Percentiles rank a stretch among this genome's conserved stretches.
These are phyloP conservation scores for Holothuria glaberrima DNA, from an alignment of 35 echinoderm and acorn worm species.

Conservation along the genomic window DNA sequence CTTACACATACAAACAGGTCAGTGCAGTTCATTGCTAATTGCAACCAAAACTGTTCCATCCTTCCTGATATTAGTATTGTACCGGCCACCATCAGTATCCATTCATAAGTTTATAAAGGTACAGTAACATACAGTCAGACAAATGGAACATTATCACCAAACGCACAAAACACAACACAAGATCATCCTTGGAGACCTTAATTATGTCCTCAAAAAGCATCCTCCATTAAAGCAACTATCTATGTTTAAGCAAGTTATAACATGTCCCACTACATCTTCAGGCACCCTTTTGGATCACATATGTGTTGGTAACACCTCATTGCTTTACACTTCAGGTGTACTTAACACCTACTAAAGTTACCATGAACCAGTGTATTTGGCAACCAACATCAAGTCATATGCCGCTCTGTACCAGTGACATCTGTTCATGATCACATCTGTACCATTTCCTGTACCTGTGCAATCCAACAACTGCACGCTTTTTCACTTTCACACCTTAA, in stretches of 20 bases:
- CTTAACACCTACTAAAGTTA: slow-evolving; percentile 1
- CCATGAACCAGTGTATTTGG: slow-evolving; percentile 28
- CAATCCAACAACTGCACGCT: too few relatives aligned
- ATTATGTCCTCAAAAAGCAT: background rate
- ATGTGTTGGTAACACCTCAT: background rate
- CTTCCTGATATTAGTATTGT: slow-evolving; percentile 12
- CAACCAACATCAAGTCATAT: background rate
- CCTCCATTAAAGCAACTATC: background rate
- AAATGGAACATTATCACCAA: slow-evolving; percentile 10
- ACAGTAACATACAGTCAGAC: background rate
- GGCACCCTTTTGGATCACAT: slow-evolving; percentile 4
- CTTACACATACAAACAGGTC: slow-evolving; percentile 5
- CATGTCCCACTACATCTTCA: background rate
- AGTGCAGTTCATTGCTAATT: slow-evolving; percentile 14
- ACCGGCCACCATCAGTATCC: slow-evolving; percentile 20
- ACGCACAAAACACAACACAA: background rate
- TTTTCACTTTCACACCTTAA: too few relatives aligned
- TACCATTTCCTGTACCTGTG: too few relatives aligned
- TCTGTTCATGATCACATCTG: too few relatives aligned
- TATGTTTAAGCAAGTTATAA: background rate
- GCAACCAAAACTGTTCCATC: slow-evolving; percentile 2
- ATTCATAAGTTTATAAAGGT: background rate
- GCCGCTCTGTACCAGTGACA: too few relatives aligned
- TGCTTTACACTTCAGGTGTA: background rate
- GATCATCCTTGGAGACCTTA: slow-evolving; percentile 11